A percentile compares a stretch with the other conserved stretches of the same genome.
Evolutionary conservation across 2,113 vertebrate genomes (phyloP).

Genomic region (Ptilorrhoa leucosticta): DNA sequence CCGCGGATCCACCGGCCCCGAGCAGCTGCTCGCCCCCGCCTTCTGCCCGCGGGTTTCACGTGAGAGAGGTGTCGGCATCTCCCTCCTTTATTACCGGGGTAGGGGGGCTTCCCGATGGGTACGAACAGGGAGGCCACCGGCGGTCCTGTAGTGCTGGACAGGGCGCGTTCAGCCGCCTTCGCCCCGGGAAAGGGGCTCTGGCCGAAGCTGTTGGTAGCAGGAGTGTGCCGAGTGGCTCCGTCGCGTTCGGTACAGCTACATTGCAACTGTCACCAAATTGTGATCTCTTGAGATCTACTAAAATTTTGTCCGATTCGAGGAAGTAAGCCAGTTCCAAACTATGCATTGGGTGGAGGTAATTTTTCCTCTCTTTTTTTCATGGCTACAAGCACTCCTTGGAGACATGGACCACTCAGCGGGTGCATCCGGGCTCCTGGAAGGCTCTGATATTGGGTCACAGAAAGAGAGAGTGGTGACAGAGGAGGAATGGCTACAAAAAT

Average conservation of each 20-base stretch:
- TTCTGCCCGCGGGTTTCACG: background rate
- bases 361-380: background rate
- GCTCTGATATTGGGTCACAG: slow-evolving; percentile 4
- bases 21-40: background rate
- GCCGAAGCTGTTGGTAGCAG: fast-evolving
- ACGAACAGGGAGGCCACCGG: background rate
- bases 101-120: background rate
- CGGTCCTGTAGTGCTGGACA: fast-evolving
- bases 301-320: background rate
- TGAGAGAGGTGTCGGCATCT: background rate
- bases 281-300: fast-evolving
- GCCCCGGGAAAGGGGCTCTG: fast-evolving
- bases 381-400: background rate
- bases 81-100: background rate
- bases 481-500: slow-evolving; percentile 80
- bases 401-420: slow-evolving; percentile 16
- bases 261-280: fast-evolving
- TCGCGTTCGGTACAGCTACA: fast-evolving
- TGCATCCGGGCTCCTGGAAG: background rate
- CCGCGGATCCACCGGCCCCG: background rate
- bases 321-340: background rate
- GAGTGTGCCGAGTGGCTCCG: fast-evolving
- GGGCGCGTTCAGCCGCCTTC: background rate
- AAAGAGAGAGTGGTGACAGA: slow-evolving; percentile 62
- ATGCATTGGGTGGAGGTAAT: fast-evolving